A percentile compares a stretch with the other conserved stretches of the same genome.
Evolutionary conservation across 2,797 vertebrate genomes (phyloP).

Genomic region (Nyctibius grandis): DNA sequence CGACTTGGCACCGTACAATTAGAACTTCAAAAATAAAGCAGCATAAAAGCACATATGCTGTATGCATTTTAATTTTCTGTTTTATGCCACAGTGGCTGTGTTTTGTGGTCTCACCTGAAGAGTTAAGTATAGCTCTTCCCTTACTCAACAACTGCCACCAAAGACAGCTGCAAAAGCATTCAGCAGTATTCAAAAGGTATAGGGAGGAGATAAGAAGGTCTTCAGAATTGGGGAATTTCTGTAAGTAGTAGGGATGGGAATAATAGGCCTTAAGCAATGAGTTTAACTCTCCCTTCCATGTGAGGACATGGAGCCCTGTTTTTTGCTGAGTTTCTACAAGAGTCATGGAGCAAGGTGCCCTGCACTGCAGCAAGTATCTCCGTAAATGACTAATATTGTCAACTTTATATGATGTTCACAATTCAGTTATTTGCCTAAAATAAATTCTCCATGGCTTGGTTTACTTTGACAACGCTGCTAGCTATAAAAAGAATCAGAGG

Average conservation of each 20-base stretch:
- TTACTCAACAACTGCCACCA: not conserved
- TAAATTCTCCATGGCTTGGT: not conserved
- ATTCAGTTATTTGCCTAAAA: not conserved
- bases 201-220: not conserved
- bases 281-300: not conserved
- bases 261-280: not conserved
- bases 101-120: not conserved
- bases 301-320: not conserved
- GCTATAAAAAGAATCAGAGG: not conserved
- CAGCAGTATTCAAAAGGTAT: not conserved
- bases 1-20: not conserved
- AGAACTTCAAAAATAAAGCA: conserved; percentile 22
- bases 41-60: not conserved
- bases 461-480: not conserved
- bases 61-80: conserved; percentile 14
- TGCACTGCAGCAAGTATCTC: not conserved
- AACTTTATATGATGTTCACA: not conserved
- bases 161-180: not conserved
- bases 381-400: not conserved
- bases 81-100: not conserved
- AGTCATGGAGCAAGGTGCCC: not conserved
- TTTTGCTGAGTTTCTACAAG: not conserved
- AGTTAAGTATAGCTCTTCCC: not conserved
- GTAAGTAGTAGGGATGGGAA: not conserved
- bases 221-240: not conserved